Evolutionary conservation across 2,888 invertebrate genomes (phyloP).

Genomic region (Pseudococcus longispinus): DNA sequence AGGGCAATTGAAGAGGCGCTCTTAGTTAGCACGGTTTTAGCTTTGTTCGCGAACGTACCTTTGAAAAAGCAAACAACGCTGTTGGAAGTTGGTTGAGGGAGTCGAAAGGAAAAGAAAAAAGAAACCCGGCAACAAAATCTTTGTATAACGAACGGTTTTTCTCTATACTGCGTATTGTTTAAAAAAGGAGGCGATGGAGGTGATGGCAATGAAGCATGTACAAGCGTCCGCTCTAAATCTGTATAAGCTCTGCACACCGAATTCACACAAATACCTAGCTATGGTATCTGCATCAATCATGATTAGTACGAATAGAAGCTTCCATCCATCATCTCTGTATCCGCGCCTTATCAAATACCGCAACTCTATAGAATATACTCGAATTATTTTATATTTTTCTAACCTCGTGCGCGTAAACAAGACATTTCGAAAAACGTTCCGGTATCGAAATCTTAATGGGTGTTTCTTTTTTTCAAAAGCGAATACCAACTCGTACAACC

Average conservation of each 20-base stretch:
- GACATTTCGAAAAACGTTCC: not conserved
- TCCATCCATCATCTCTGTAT: constrained; percentile 52
- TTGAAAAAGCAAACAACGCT: not conserved
- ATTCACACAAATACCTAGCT: not conserved
- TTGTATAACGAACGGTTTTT: not conserved
- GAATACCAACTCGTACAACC: no score
- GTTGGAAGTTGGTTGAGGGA: not conserved
- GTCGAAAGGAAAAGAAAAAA: not conserved
- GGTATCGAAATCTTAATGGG: not conserved
- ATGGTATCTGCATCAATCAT: constrained; percentile 54
- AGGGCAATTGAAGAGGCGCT: not conserved
- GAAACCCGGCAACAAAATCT: not conserved
- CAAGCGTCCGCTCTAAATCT: not conserved
- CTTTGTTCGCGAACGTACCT: not conserved
- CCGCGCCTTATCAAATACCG: constrained; percentile 3
- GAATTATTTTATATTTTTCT: constrained; percentile 18
- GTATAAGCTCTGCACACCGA: not conserved
- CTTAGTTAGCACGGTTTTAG: not conserved
- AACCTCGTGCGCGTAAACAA: not conserved
- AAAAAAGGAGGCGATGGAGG: not conserved
- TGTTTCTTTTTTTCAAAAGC: not conserved
- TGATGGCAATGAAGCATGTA: not conserved
- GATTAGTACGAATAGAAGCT: constrained; percentile 50
- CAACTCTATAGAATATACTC: not conserved
- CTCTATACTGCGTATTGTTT: not conserved